Percentiles rank a stretch among this genome's conserved stretches.
These are phyloP conservation scores for Aptenodytes forsteri DNA, from an alignment of 2,113 vertebrate genomes.

Conservation along the genomic window DNA sequence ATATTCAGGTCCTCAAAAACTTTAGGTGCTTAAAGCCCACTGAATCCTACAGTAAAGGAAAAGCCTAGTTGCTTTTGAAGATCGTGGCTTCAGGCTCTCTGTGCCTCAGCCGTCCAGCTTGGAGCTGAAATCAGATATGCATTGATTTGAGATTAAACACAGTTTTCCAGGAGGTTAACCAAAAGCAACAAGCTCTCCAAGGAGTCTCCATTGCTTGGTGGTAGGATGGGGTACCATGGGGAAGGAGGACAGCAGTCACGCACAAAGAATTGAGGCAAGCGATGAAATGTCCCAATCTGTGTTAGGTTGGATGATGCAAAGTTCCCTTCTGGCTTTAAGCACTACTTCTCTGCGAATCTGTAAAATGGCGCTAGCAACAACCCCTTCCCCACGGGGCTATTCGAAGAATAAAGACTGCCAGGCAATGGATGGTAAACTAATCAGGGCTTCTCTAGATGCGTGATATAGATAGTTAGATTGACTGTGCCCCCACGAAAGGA, in stretches of 20 bases:
- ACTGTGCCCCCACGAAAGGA: neutral
- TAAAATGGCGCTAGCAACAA: neutral
- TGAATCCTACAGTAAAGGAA: neutral
- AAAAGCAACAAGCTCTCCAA: neutral
- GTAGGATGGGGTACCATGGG: neutral
- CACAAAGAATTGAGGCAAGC: neutral
- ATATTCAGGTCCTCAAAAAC: neutral
- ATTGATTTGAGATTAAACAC: neutral
- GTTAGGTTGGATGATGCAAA: neutral
- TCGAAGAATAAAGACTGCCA: neutral
- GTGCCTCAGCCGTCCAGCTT: neutral
- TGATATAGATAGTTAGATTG: neutral
- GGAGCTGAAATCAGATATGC: neutral
- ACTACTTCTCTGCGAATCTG: neutral
- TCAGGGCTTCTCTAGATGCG: neutral
- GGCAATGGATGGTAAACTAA: neutral
- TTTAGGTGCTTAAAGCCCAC: neutral
- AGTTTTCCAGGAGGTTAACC: neutral
- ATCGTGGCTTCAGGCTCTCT: neutral
- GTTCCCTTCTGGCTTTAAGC: neutral
- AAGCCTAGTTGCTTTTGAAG: neutral
- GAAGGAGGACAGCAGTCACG: neutral
- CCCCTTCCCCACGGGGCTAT: neutral
- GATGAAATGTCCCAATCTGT: rapidly evolving
- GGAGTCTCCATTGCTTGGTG: neutral